Conservation (phyloP, 2,797 vertebrate species). For the Crenuchus spilurus region DNA sequence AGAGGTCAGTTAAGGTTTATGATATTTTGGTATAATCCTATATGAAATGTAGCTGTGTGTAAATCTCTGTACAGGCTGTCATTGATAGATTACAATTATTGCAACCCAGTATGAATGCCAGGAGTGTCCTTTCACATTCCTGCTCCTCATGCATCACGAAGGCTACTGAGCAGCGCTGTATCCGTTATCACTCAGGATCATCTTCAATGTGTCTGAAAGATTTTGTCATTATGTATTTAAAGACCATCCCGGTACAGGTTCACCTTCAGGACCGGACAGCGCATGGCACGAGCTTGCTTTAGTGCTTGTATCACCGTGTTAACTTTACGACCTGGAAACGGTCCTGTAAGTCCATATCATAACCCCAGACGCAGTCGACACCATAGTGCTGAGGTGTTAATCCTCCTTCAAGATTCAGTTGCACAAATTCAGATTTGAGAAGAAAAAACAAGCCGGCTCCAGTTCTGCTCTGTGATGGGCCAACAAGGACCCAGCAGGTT, state of each 20-base stretch:
- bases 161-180: not conserved
- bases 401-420: constrained; percentile 63
- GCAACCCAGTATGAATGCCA: constrained; percentile 31
- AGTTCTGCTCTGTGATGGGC: not conserved
- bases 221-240: not conserved
- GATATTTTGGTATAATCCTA: constrained; percentile 15
- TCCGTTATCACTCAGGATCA: not conserved
- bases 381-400: constrained; percentile 63
- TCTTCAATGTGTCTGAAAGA: not conserved
- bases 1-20: constrained; percentile 1
- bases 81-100: constrained; percentile 31
- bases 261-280: not conserved
- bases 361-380: constrained; percentile 50
- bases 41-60: not conserved
- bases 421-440: constrained; percentile 55
- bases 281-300: constrained; percentile 8
- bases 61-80: not conserved
- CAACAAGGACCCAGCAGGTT: not conserved
- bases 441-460: constrained; percentile 10
- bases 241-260: not conserved
- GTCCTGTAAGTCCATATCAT: constrained; percentile 57
- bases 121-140: constrained; percentile 33
- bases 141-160: not conserved
- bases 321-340: constrained; percentile 72
- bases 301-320: constrained; percentile 20